phyloP scores from a whole-genome alignment of 2,113 vertebrate genomes.

The Geococcyx californianus region DNA sequence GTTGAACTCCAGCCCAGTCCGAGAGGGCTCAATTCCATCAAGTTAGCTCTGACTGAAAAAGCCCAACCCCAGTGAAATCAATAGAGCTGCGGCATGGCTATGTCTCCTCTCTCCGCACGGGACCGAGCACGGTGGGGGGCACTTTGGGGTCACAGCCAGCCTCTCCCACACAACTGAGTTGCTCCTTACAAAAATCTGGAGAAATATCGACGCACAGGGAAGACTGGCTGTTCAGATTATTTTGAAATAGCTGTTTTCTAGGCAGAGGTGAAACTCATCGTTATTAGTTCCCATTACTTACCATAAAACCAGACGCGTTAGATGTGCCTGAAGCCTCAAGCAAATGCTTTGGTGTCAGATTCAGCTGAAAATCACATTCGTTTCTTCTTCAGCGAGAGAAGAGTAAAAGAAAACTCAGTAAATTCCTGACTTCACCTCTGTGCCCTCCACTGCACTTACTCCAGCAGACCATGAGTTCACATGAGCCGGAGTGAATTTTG shows the following conservation, averaged over 20 bases:
- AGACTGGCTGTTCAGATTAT: background rate
- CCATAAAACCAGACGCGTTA: slow-evolving; percentile 45
- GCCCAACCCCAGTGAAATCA: background rate
- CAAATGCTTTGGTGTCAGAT: slow-evolving; percentile 56
- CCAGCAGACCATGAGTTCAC: slow-evolving; percentile 14
- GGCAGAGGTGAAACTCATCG: slow-evolving; percentile 37
- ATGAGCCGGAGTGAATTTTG: slow-evolving; percentile 38
- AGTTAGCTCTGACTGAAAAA: background rate
- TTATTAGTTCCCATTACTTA: slow-evolving; percentile 64
- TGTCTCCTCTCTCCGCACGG: background rate
- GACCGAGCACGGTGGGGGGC: background rate
- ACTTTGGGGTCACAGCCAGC: background rate
- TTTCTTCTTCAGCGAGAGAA: slow-evolving; percentile 44
- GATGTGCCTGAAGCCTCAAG: slow-evolving; percentile 34
- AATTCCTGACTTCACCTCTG: slow-evolving; percentile 50
- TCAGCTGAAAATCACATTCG: slow-evolving; percentile 50
- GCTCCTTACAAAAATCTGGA: background rate
- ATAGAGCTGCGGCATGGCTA: background rate
- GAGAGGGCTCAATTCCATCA: background rate
- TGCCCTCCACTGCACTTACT: slow-evolving; percentile 37
- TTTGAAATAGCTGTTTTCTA: slow-evolving; percentile 56
- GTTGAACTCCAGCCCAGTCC: background rate
- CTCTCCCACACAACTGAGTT: background rate
- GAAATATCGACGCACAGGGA: background rate
- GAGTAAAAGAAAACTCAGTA: slow-evolving; percentile 59